Evolutionary conservation across 2,888 invertebrate species (phyloP).

Genomic region (Megastigmus dorsalis): DNA sequence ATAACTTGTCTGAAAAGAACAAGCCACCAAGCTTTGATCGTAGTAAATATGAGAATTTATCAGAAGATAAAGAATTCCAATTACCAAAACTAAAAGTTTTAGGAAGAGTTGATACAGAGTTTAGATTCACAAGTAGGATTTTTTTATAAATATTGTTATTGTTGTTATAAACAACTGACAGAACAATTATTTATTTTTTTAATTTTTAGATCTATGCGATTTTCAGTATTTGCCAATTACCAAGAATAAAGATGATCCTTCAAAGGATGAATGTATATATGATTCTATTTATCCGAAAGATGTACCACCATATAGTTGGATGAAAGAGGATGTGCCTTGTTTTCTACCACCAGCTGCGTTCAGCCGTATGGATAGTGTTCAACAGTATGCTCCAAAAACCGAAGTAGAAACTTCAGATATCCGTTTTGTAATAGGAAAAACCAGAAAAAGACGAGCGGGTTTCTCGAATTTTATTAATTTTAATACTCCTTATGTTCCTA

Average conservation of each 20-base stretch:
- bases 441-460: constrained; percentile 77
- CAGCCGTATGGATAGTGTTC: constrained; percentile 82
- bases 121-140: constrained; percentile 81
- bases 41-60: constrained; percentile 63
- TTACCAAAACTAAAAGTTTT: constrained; percentile 76
- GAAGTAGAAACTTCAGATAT: constrained; percentile 63
- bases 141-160: constrained; percentile 27
- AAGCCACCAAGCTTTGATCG: constrained; percentile 58
- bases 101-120: constrained; percentile 79
- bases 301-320: constrained; percentile 77
- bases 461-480: constrained; percentile 81
- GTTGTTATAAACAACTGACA: background rate
- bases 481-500: constrained; percentile 80
- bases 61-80: constrained; percentile 69
- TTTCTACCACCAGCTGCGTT: constrained; percentile 87
- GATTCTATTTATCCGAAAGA: constrained; percentile 80
- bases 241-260: constrained; percentile 71
- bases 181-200: constrained; percentile 27
- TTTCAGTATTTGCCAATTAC: constrained; percentile 92
- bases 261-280: constrained; percentile 78
- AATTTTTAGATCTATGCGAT: constrained; percentile 86
- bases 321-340: constrained; percentile 77
- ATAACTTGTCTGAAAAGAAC: constrained; percentile 39
- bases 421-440: constrained; percentile 75
- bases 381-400: constrained; percentile 69